These are phyloP conservation scores for Ursus arctos DNA, from an alignment of 2,113 vertebrate genomes.

Conservation along the genomic window DNA sequence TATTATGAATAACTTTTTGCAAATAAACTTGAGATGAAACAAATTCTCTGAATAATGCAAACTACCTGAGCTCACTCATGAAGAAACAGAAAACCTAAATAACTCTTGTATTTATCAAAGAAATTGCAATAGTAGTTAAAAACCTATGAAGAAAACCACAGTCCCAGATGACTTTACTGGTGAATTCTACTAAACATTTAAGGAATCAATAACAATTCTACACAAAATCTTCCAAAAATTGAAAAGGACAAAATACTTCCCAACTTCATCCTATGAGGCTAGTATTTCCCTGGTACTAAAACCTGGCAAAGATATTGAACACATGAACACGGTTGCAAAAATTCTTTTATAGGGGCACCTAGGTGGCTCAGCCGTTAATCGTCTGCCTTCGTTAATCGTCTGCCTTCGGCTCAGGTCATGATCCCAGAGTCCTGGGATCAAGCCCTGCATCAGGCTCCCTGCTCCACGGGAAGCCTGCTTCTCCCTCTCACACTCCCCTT, in stretches of 20 bases:
- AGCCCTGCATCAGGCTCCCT: too few species aligned
- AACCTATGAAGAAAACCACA: neutral
- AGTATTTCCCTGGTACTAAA: neutral
- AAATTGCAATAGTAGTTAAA: neutral
- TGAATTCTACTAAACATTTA: conserved; percentile 1
- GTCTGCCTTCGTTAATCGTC: too few species aligned
- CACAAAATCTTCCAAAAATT: neutral
- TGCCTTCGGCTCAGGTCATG: too few species aligned
- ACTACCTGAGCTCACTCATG: neutral
- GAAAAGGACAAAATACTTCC: neutral
- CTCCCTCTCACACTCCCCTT: too few species aligned
- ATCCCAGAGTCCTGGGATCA: too few species aligned
- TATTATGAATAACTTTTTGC: neutral
- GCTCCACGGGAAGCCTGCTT: too few species aligned
- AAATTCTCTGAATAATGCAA: neutral
- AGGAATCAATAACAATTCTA: conserved; percentile 11
- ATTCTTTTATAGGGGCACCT: neutral
- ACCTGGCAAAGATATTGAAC: neutral
- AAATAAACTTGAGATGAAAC: conserved; percentile 4
- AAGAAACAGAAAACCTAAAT: neutral
- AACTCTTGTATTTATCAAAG: neutral
- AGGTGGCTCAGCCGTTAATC: too few species aligned
- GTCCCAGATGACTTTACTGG: neutral
- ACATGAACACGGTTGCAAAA: neutral
- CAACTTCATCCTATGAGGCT: neutral